Evolutionary conservation across 2,797 vertebrate species (phyloP).

Genomic region (Lacerta agilis): DNA sequence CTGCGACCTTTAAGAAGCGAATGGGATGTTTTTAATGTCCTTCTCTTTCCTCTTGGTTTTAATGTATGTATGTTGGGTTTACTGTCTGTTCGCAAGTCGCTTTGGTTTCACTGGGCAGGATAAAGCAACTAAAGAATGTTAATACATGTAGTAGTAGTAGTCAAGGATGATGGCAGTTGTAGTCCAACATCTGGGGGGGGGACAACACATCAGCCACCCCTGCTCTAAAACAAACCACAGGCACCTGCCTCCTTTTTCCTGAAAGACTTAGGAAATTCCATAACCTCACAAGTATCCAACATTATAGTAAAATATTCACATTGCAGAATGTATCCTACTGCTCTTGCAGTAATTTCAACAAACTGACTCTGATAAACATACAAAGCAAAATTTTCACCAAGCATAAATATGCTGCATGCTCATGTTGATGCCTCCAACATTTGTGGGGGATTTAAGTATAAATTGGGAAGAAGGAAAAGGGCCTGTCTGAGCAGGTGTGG

Average conservation of each 20-base stretch:
- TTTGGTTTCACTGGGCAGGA: too few relatives aligned
- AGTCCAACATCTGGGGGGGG: not conserved
- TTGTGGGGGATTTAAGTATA: not conserved
- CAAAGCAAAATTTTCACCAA: not conserved
- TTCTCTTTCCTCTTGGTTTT: too few relatives aligned
- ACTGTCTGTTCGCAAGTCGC: too few relatives aligned
- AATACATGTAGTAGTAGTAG: too few relatives aligned
- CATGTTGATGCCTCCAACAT: not conserved
- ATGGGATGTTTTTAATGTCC: too few relatives aligned
- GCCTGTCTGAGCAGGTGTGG: not conserved
- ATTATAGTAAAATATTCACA: not conserved
- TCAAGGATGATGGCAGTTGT: too few relatives aligned
- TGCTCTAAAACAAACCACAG: not conserved
- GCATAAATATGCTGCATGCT: not conserved
- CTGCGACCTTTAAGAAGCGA: too few relatives aligned
- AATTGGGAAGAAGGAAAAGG: not conserved
- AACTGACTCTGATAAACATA: not conserved
- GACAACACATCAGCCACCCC: not conserved
- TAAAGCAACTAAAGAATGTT: too few relatives aligned
- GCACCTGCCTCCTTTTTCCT: not conserved
- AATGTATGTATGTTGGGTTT: too few relatives aligned
- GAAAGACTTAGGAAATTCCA: not conserved
- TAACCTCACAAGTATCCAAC: not conserved
- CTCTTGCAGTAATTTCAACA: not conserved
- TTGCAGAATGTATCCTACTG: not conserved